Evolutionary conservation across 2,113 vertebrate species (phyloP).

Genomic region (Manacus vitellinus): DNA sequence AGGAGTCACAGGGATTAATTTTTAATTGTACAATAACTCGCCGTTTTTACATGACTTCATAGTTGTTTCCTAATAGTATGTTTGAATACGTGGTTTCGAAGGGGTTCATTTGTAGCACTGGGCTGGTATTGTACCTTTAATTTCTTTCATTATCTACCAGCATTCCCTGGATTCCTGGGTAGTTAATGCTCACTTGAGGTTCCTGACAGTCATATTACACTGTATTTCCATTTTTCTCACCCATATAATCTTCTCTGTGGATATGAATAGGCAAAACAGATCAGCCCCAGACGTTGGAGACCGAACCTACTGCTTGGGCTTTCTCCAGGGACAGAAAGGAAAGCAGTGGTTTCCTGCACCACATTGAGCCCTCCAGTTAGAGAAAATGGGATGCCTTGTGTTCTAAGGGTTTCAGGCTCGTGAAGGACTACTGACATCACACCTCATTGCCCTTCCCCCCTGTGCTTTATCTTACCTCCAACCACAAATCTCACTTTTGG

Average conservation of each 20-base stretch:
- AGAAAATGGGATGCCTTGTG: too few species aligned
- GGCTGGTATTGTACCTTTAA: conserved; percentile 21
- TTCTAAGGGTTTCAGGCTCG: neutral
- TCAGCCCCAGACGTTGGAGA: neutral
- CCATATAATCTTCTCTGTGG: neutral
- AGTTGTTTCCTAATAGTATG: neutral
- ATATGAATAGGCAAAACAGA: neutral
- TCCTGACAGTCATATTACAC: neutral
- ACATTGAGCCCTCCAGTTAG: neutral
- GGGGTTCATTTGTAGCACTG: neutral
- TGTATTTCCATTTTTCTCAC: neutral
- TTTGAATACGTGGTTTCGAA: neutral
- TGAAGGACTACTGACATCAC: fast-evolving
- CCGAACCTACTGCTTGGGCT: fast-evolving
- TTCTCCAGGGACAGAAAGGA: neutral
- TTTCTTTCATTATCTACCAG: conserved; percentile 32
- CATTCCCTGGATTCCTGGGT: neutral
- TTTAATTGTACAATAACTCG: neutral
- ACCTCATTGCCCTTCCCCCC: neutral
- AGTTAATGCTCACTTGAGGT: neutral
- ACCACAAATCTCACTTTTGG: neutral
- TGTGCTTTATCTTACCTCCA: neutral
- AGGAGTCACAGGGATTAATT: neutral
- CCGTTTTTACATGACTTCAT: neutral
- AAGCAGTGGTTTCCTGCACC: neutral